Percentiles rank a stretch among this genome's conserved stretches.
Evolutionary conservation across 1,140 invertebrate species (phyloP).

Genomic region (Procambarus clarkii): DNA sequence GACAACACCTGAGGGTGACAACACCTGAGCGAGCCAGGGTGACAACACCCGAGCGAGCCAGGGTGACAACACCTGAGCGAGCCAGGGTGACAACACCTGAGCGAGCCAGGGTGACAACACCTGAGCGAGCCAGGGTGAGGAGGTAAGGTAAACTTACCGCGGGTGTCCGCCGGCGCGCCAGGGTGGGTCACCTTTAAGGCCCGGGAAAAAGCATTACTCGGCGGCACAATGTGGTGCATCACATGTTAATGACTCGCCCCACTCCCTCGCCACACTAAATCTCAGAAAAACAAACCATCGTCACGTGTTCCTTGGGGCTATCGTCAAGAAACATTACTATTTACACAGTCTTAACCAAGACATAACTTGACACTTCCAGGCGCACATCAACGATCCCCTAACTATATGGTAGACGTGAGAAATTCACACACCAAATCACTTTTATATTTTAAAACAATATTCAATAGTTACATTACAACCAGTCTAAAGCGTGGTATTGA

Average conservation of each 20-base stretch:
- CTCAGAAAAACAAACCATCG: not conserved
- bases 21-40: too few species aligned
- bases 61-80: too few species aligned
- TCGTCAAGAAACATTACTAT: not conserved
- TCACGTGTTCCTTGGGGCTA: not conserved
- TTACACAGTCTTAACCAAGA: not conserved
- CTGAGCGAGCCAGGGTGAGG: not conserved
- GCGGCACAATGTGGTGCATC: constrained; percentile 17
- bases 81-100: not conserved
- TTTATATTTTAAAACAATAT: not conserved
- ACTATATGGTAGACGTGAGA: not conserved
- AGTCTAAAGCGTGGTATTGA: not conserved
- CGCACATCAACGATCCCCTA: not conserved
- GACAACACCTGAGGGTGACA: too few species aligned
- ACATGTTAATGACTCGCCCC: constrained; percentile 15
- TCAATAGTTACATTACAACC: not conserved
- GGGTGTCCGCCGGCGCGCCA: not conserved
- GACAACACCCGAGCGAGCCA: too few species aligned
- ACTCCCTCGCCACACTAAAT: constrained; percentile 1
- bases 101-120: not conserved
- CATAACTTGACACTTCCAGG: too few species aligned
- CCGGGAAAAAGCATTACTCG: constrained; percentile 13
- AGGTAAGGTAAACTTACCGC: not conserved
- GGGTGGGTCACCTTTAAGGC: not conserved
- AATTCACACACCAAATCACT: too few species aligned